These are phyloP conservation scores for Laticauda colubrina DNA, from an alignment of 2,113 vertebrate species.

Conservation along the genomic window DNA sequence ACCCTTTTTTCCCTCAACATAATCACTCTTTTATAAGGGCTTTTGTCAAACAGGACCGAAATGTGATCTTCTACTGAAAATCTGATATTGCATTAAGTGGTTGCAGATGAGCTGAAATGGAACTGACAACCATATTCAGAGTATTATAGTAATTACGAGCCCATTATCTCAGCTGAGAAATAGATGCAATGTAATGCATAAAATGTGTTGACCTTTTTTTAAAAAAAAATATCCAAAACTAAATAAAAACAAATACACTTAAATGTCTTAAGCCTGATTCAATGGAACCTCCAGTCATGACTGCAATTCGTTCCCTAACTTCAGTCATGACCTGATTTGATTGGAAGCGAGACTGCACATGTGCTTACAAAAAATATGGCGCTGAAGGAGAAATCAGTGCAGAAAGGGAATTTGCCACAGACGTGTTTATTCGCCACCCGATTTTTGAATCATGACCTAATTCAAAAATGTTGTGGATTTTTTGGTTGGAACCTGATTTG, in stretches of 20 bases:
- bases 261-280: background rate
- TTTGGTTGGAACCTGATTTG: too few species aligned
- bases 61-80: slow-evolving; percentile 36
- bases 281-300: too few species aligned
- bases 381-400: too few species aligned
- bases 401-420: too few species aligned
- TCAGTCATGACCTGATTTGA: too few species aligned
- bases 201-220: background rate
- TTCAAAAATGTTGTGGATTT: too few species aligned
- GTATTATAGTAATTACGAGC: background rate
- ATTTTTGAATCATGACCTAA: too few species aligned
- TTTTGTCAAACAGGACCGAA: slow-evolving; percentile 52
- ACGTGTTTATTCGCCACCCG: too few species aligned
- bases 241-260: slow-evolving; percentile 15
- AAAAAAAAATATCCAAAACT: background rate
- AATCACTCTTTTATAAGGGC: slow-evolving; percentile 27
- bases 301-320: too few species aligned
- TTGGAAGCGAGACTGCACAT: too few species aligned
- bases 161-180: background rate
- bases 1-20: slow-evolving; percentile 35
- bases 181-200: background rate
- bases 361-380: too few species aligned
- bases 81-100: slow-evolving; percentile 30
- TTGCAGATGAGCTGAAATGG: slow-evolving; percentile 25
- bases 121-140: slow-evolving; percentile 17